Conservation (phyloP, 1,140 invertebrate species). For the Papilio machaon region DNA sequence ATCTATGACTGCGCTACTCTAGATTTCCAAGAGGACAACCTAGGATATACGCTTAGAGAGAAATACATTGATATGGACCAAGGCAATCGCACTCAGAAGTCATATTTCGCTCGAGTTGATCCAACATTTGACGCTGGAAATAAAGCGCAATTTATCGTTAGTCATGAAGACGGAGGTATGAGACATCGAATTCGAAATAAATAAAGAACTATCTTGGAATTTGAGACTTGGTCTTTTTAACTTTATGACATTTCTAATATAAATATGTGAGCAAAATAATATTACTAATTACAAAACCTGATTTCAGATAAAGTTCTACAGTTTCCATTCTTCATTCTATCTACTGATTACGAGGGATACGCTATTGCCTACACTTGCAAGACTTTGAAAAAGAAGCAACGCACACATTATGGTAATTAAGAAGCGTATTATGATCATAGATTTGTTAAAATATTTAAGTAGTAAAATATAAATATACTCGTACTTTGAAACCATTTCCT, state of each 20-base stretch:
- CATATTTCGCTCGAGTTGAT: slow-evolving; percentile 74
- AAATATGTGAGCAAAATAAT: too few relatives aligned
- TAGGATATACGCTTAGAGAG: slow-evolving; percentile 71
- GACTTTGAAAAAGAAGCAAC: slow-evolving; percentile 62
- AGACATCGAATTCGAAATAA: background rate
- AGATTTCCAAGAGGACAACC: slow-evolving; percentile 73
- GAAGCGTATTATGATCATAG: slow-evolving; percentile 9
- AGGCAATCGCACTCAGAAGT: slow-evolving; percentile 73
- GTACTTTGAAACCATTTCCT: too few relatives aligned
- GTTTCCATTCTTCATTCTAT: slow-evolving; percentile 71
- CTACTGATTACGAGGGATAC: slow-evolving; percentile 68
- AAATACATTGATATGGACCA: slow-evolving; percentile 67
- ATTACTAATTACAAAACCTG: slow-evolving; percentile 2
- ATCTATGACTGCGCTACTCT: slow-evolving; percentile 72
- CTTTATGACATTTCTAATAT: too few relatives aligned
- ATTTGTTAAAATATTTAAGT: background rate
- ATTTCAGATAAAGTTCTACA: slow-evolving; percentile 72
- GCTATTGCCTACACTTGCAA: slow-evolving; percentile 74
- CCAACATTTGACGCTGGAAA: slow-evolving; percentile 75
- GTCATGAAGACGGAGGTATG: slow-evolving; percentile 73
- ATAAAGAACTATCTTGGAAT: background rate
- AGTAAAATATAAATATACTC: too few relatives aligned
- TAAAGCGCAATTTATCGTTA: slow-evolving; percentile 73
- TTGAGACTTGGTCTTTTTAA: background rate
- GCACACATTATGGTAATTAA: slow-evolving; percentile 61